Base-by-base conservation (phyloP, 2,888 invertebrate genomes). In the Halictus ligatus region DNA sequence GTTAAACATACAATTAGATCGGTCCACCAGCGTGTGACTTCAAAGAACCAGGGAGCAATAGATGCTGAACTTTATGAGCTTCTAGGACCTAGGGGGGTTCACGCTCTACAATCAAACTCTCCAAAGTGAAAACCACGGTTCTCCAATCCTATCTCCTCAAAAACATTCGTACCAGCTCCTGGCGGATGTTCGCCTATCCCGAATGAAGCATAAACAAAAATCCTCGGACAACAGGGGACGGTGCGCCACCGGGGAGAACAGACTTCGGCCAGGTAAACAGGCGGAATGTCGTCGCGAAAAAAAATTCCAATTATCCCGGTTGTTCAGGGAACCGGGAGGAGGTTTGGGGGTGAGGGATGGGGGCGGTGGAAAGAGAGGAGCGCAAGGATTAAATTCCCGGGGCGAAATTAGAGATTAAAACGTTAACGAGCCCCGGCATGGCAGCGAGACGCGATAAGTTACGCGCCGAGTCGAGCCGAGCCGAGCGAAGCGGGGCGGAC, bases 301-400 rank as follows among this genome's bases (percentile, higher is more conserved):
- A 83, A 84, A 78, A 75, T 75, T 78, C 71, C 79, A 84, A 84
- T 84, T 84, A 84, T 75, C 85, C 21, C 46, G 25, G 50, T 15
- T 43, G 74, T 78, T 58, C 71, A 12, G 35, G 48, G n/a, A 29
- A 25, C 43, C 35, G 35, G 35, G 0, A 0, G 5, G 35, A 5
- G 35, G 35, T 35, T 35, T 5, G 35, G 35, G 35, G 5, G 35
- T 0, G 35, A 35, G 35, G 35, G 3, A 35, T n/a, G 35, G 35
- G 35, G 2, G 35, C 0, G 35, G 40, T 4, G 60, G 48, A 40
- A 35, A 67, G 29, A 25, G 29, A 18, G 69, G n/a, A n/a, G 69
- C 40, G n/a, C 25, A 69, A 75, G 71, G 73, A 84, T 84, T 84
- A 84, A 78, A 85, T 74, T 71, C 25, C 40, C 69, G 8, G 74